Evolutionary conservation across 2,797 vertebrate genomes (phyloP).

Genomic region (Orestias chungarensis): DNA sequence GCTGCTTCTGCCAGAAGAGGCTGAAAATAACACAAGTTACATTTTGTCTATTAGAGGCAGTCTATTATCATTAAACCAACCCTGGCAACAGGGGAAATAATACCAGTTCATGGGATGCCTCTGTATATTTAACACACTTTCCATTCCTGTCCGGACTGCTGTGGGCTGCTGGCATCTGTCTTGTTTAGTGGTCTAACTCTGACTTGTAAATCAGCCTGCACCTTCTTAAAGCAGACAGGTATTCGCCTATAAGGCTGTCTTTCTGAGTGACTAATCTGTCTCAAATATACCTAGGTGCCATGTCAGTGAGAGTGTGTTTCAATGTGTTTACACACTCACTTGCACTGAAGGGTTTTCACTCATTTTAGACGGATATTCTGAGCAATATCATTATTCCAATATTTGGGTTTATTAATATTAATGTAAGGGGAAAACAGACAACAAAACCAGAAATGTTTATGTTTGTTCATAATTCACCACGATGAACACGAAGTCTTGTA

Average conservation of each 20-base stretch:
- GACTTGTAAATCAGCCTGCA: slow-evolving; percentile 56
- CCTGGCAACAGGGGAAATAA: slow-evolving; percentile 63
- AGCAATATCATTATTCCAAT: too few species aligned
- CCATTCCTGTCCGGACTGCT: slow-evolving; percentile 37
- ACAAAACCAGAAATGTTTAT: too few species aligned
- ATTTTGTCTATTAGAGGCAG: slow-evolving; percentile 48
- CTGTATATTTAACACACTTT: slow-evolving; percentile 71
- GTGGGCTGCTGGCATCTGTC: slow-evolving; percentile 44
- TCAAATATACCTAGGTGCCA: slow-evolving; percentile 30
- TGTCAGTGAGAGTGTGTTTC: slow-evolving; percentile 6
- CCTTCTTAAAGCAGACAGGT: slow-evolving; percentile 57
- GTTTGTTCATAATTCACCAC: background rate
- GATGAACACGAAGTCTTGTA: too few species aligned
- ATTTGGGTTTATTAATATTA: background rate
- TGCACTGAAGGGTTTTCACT: slow-evolving; percentile 25
- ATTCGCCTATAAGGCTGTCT: slow-evolving; percentile 45
- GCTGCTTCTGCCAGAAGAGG: slow-evolving; percentile 47
- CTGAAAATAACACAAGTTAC: slow-evolving; percentile 55
- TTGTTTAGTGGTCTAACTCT: slow-evolving; percentile 31
- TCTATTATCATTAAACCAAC: slow-evolving; percentile 68
- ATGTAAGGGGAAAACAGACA: too few species aligned
- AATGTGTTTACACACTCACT: slow-evolving; percentile 1
- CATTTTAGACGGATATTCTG: slow-evolving; percentile 42
- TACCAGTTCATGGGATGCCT: slow-evolving; percentile 54
- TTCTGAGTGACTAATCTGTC: slow-evolving; percentile 38